These are phyloP conservation scores for Typhlomys cinereus DNA, from an alignment of 2,113 vertebrate genomes.

Conservation along the genomic window DNA sequence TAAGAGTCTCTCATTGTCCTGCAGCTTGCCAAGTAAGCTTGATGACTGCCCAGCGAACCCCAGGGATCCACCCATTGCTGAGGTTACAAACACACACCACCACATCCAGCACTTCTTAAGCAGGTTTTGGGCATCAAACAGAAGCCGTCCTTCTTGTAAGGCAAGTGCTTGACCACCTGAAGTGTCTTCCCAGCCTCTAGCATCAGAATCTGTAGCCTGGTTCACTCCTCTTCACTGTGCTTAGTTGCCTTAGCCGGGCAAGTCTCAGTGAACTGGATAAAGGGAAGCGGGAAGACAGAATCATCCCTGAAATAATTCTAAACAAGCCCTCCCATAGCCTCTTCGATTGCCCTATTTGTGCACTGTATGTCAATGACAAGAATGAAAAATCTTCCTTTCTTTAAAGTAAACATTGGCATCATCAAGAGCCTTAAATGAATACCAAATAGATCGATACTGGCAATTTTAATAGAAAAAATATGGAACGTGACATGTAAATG, in stretches of 20 bases:
- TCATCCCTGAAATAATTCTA: neutral
- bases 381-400: neutral
- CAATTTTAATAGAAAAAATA: conserved; percentile 55
- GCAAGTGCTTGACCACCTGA: neutral
- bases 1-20: neutral
- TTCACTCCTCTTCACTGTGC: neutral
- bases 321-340: neutral
- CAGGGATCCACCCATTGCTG: neutral
- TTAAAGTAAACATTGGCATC: conserved; percentile 7
- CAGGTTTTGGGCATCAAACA: neutral
- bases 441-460: conserved; percentile 14
- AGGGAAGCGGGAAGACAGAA: neutral
- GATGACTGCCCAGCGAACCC: neutral
- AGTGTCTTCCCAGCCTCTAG: neutral
- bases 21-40: neutral
- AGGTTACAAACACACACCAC: neutral
- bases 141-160: neutral
- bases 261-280: neutral
- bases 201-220: neutral
- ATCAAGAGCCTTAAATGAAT: conserved; percentile 32
- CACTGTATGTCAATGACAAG: neutral
- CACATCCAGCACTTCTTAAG: neutral
- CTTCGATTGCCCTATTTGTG: neutral
- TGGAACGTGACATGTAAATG: conserved; percentile 27
- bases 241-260: neutral